A percentile compares a stretch with the other conserved stretches of the same genome.
phyloP scores from a whole-genome alignment of 2,888 invertebrate species.

The Sarcophaga carnaria region DNA sequence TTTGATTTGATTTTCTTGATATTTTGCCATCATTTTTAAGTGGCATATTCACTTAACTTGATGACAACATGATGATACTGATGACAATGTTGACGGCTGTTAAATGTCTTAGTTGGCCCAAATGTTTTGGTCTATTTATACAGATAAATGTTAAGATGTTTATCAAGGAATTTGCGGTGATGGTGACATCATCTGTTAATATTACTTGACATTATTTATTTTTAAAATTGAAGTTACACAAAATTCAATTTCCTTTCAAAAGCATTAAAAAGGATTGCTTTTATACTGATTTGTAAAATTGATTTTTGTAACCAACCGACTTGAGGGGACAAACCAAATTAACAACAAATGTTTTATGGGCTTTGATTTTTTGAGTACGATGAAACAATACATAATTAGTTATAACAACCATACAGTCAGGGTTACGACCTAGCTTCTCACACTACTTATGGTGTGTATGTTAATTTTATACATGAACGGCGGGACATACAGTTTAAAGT shows the following conservation, averaged over 20 bases:
- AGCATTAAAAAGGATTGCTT: neutral
- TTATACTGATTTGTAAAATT: too few species aligned
- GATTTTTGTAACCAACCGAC: too few species aligned
- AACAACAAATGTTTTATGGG: too few species aligned
- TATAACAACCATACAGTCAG: too few species aligned
- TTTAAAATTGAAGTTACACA: neutral
- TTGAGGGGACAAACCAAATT: too few species aligned
- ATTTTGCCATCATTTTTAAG: conserved; percentile 49
- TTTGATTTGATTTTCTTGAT: conserved; percentile 26
- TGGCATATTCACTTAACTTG: conserved; percentile 68
- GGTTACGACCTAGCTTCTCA: too few species aligned
- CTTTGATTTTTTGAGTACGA: too few species aligned
- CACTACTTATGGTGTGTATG: too few species aligned
- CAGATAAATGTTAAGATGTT: conserved; percentile 56
- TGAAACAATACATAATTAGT: too few species aligned
- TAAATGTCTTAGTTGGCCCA: conserved; percentile 40
- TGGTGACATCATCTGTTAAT: conserved; percentile 64
- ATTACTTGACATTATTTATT: conserved; percentile 2
- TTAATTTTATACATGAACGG: too few species aligned
- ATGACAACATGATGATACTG: conserved; percentile 63
- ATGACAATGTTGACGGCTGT: conserved; percentile 50
- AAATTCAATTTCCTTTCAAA: neutral
- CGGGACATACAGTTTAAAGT: too few species aligned
- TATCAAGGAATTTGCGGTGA: conserved; percentile 56
- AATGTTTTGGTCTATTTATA: conserved; percentile 47